These are phyloP conservation scores for Oedothorax gibbosus DNA, from an alignment of 1,140 invertebrate genomes.

Conservation along the genomic window DNA sequence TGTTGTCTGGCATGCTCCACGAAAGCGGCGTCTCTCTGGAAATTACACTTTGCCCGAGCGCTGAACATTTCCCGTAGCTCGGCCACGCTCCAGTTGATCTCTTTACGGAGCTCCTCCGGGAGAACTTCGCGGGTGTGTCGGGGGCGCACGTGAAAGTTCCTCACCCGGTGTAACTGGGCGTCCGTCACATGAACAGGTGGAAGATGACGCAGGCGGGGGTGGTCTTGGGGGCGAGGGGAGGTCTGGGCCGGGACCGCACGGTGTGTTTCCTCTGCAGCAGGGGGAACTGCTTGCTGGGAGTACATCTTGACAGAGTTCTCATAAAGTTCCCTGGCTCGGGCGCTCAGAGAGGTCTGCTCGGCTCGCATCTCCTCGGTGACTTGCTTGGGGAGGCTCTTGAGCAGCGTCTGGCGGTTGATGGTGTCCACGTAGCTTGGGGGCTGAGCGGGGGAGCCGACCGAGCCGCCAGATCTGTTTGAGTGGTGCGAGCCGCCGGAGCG, in stretches of 20 bases:
- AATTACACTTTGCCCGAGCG: background rate
- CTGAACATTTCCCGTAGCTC: conserved; percentile 67
- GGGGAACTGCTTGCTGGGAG: conserved; percentile 63
- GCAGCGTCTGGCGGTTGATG: conserved; percentile 65
- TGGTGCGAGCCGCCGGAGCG: conserved; percentile 35
- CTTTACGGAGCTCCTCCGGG: conserved; percentile 64
- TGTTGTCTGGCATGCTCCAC: conserved; percentile 27
- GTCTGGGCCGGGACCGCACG: conserved; percentile 61
- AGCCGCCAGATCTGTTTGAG: conserved; percentile 64
- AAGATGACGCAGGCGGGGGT: conserved; percentile 44
- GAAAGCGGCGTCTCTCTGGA: background rate
- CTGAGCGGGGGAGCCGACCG: conserved; percentile 63
- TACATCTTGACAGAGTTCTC: conserved; percentile 69
- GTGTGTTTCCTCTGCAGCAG: conserved; percentile 58
- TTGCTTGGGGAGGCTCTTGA: conserved; percentile 63
- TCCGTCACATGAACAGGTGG: conserved; percentile 60
- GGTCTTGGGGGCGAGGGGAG: conserved; percentile 31
- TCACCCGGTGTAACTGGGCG: conserved; percentile 35
- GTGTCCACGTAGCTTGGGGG: conserved; percentile 67
- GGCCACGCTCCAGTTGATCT: conserved; percentile 70
- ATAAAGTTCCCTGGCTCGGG: conserved; percentile 68
- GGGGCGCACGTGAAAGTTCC: conserved; percentile 46
- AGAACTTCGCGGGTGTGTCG: conserved; percentile 36
- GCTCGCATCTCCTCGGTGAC: conserved; percentile 65
- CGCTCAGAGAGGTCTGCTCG: conserved; percentile 67